Evolutionary conservation across 2,113 vertebrate genomes (phyloP).

Genomic region (Lutjanus erythropterus): DNA sequence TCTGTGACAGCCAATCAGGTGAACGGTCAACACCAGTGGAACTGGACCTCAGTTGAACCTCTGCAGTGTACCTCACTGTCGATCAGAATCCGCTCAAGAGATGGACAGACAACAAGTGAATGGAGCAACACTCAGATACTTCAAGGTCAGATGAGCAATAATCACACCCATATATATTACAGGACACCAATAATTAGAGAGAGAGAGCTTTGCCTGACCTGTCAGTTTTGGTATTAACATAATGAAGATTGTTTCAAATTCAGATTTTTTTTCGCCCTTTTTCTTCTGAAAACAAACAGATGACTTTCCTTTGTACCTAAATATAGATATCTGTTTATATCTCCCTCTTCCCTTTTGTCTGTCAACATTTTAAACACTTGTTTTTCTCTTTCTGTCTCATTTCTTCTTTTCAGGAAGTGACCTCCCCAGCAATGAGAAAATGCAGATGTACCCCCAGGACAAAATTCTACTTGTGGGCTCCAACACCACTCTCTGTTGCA

Average conservation of each 20-base stretch:
- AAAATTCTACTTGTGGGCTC: constrained; percentile 65
- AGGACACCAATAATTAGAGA: neutral
- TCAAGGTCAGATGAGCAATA: constrained; percentile 58
- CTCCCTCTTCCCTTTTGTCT: neutral
- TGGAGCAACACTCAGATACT: constrained; percentile 77
- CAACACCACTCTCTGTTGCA: constrained; percentile 83
- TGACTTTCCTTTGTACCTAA: neutral
- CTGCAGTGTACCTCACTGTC: constrained; percentile 84
- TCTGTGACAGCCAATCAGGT: constrained; percentile 22
- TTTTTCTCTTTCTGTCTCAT: neutral
- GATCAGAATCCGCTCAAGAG: constrained; percentile 75
- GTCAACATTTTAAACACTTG: neutral
- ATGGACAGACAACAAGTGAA: constrained; percentile 63
- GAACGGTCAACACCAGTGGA: constrained; percentile 70
- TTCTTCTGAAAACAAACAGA: neutral
- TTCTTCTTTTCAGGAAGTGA: constrained; percentile 71
- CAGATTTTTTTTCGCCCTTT: neutral
- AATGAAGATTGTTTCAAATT: neutral
- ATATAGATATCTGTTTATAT: neutral
- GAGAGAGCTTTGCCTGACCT: neutral
- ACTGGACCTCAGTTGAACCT: constrained; percentile 81
- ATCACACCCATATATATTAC: neutral
- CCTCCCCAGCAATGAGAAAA: constrained; percentile 19
- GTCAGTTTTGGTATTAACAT: neutral
- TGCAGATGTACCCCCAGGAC: constrained; percentile 72